phyloP scores from a whole-genome alignment of 2,888 invertebrate species.

The Papilio elwesi region DNA sequence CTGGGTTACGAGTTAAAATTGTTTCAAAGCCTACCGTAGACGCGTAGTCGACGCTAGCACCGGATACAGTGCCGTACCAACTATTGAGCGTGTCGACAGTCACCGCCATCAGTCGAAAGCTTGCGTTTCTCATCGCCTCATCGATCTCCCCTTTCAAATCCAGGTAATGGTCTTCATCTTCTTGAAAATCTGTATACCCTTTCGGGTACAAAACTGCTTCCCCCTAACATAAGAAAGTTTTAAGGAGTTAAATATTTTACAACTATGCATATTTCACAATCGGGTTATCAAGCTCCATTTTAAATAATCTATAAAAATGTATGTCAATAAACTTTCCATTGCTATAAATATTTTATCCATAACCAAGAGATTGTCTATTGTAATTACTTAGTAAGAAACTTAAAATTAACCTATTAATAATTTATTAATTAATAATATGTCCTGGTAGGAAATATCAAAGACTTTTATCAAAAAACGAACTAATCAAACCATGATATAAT shows the following conservation, averaged over 20 bases:
- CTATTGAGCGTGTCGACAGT: constrained; percentile 61
- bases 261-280: neutral
- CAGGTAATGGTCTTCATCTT: constrained; percentile 70
- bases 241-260: constrained; percentile 10
- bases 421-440: no score
- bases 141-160: constrained; percentile 71
- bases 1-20: neutral
- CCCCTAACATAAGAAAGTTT: constrained; percentile 57
- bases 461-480: neutral
- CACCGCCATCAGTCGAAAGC: constrained; percentile 60
- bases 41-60: constrained; percentile 75
- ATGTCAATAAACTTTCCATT: no score
- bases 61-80: constrained; percentile 70
- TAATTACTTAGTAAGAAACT: neutral
- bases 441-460: no score
- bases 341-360: no score
- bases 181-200: constrained; percentile 59
- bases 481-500: neutral
- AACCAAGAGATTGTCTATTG: neutral
- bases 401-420: neutral
- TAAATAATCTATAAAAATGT: neutral
- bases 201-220: constrained; percentile 73
- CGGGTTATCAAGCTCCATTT: neutral
- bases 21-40: constrained; percentile 56
- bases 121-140: constrained; percentile 68